Evolutionary conservation across 2,888 invertebrate species (phyloP), one percentile per base, ranked within the genome.

Genomic region (Harpagoxenus sublaevis): DNA sequence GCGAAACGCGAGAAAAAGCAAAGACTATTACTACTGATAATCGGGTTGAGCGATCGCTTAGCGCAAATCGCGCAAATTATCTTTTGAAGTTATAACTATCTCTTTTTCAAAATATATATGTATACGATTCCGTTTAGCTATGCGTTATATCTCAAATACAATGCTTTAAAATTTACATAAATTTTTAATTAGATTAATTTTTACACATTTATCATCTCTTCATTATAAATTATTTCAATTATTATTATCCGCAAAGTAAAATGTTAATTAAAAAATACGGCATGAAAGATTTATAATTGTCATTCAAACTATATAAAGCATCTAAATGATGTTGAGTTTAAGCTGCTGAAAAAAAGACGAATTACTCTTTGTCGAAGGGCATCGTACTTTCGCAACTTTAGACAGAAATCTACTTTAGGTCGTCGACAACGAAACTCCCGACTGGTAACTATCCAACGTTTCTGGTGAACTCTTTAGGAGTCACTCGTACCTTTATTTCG

Each of bases 401-500:
- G 42, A 31, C 31, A 55, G 45, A 57, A 23, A 79, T 79, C 71
- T 45, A 79, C 79, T 79, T 79, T 48, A 71, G 60, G 60, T 79
- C 45, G 70, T 70, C 60, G 45, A 60, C 79, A 57, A 71, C 45
- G 35, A 57, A 42, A 78, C 42, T 78, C 68, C 55, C 31, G 9
- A 53, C 23, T 53, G 12, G 15, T 70, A 70, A 79, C 78, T 79
- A 79, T 70, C 57, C 57, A 79, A 70, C 45, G 57, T 70, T 78
- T 63, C 57, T 45, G 31, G 48, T 48, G 53, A 55, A 51, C 83
- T 75, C 75, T 83, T 75, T 75, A 63, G 35, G 23, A 83, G 53
- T 75, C 65, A 63, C 53, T 82, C 81, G 71, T 63, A 63, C 82
- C 82, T 84, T 84, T 84, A 84, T 84, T 81, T 82, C 82, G 82